These are phyloP conservation scores for Phaonia tiefii DNA, from an alignment of 2,888 invertebrate genomes.

Conservation along the genomic window DNA sequence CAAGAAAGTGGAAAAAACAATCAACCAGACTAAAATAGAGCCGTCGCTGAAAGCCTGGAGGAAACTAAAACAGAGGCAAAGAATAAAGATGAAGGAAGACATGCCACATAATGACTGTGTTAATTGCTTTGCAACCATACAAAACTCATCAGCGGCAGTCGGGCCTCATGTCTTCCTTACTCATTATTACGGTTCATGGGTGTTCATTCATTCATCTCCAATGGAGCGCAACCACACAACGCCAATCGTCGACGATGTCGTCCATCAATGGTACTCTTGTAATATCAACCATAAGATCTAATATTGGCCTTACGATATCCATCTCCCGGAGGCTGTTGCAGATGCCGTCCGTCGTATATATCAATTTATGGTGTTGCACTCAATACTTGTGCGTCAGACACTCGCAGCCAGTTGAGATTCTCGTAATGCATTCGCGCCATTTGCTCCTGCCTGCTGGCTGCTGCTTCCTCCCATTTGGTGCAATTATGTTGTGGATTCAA, in stretches of 20 bases:
- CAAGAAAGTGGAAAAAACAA: constrained; percentile 51
- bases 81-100: constrained; percentile 35
- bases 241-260: not conserved
- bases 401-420: not conserved
- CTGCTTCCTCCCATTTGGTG: constrained; percentile 19
- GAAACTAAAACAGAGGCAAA: not conserved
- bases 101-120: constrained; percentile 63
- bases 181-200: constrained; percentile 1
- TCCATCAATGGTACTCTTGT: constrained; percentile 3
- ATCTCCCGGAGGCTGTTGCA: not conserved
- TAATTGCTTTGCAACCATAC: constrained; percentile 54
- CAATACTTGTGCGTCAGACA: constrained; percentile 5
- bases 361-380: constrained; percentile 52
- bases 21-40: not conserved
- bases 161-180: not conserved
- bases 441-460: not conserved
- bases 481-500: constrained; percentile 17
- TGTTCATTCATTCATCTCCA: constrained; percentile 18
- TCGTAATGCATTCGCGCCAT: too few relatives aligned
- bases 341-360: constrained; percentile 8
- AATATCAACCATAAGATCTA: constrained; percentile 21
- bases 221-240: not conserved
- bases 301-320: constrained; percentile 11
- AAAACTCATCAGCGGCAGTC: constrained; percentile 4
- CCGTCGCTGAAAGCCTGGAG: too few relatives aligned